These are phyloP conservation scores for Uropsilus gracilis DNA, from an alignment of 2,113 vertebrate genomes.

Conservation along the genomic window DNA sequence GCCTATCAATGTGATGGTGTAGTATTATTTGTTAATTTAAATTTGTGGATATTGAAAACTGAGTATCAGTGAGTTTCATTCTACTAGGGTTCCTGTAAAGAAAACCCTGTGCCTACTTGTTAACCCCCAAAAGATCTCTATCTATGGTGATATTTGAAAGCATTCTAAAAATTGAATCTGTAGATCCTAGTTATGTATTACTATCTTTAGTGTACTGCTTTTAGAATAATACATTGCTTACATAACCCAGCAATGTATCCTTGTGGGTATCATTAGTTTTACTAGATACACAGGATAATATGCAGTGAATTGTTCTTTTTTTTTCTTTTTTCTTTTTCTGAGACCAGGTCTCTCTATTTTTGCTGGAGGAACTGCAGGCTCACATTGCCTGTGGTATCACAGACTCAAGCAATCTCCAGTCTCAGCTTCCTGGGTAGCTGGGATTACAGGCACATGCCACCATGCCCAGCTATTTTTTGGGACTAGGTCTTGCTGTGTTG, in stretches of 20 bases:
- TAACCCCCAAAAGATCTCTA: neutral
- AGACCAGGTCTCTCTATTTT: no score
- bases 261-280: neutral
- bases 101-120: neutral
- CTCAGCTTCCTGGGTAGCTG: no score
- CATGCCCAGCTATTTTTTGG: no score
- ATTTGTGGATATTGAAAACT: constrained; percentile 7
- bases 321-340: no score
- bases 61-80: constrained; percentile 14
- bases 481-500: no score
- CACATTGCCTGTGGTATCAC: no score
- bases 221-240: constrained; percentile 21
- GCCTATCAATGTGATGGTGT: neutral
- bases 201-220: constrained; percentile 52
- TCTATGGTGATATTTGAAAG: neutral
- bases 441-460: no score
- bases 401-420: no score
- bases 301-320: constrained; percentile 2
- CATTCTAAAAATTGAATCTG: constrained; percentile 24
- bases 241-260: neutral
- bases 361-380: no score
- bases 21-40: constrained; percentile 32
- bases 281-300: neutral
- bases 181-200: neutral
- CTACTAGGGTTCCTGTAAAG: neutral